A percentile compares a stretch with the other conserved stretches of the same genome.
Conservation (phyloP, 1,140 invertebrate species). For the Drosophila trapezifrons region DNA sequence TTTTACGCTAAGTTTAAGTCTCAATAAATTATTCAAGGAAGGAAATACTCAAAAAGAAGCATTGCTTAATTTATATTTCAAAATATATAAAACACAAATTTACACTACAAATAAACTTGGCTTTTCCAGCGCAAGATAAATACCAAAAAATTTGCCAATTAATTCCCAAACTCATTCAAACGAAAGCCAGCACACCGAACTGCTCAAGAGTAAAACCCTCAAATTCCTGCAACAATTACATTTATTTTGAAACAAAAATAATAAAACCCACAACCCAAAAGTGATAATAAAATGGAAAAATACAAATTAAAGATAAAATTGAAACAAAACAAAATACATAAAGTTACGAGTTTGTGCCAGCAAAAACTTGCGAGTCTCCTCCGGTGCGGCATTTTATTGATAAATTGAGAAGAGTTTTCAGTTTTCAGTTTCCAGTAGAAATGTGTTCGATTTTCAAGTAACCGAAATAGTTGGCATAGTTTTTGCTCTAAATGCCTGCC, state of each 20-base stretch:
- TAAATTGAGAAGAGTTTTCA: slow-evolving; percentile 20
- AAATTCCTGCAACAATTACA: background rate
- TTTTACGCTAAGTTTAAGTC: too few relatives aligned
- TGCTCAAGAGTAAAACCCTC: background rate
- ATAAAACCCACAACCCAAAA: background rate
- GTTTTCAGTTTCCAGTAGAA: slow-evolving; percentile 9
- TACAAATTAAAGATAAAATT: background rate
- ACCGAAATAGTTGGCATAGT: slow-evolving; percentile 45
- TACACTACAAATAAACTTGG: background rate
- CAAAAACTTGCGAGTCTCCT: background rate
- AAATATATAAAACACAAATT: background rate
- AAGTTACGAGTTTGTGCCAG: background rate
- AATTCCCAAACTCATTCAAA: background rate
- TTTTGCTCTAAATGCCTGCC: slow-evolving; percentile 30
- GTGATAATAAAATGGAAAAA: background rate
- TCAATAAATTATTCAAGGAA: too few relatives aligned
- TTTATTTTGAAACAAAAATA: background rate
- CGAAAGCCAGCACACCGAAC: background rate
- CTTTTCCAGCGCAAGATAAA: background rate
- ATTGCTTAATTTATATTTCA: background rate
- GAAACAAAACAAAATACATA: background rate
- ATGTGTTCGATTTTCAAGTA: slow-evolving; percentile 36
- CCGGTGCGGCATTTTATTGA: slow-evolving; percentile 13
- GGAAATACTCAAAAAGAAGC: background rate
- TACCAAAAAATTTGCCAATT: background rate